Evolutionary conservation across 2,888 invertebrate genomes (phyloP).

Genomic region (Ophraella communa): DNA sequence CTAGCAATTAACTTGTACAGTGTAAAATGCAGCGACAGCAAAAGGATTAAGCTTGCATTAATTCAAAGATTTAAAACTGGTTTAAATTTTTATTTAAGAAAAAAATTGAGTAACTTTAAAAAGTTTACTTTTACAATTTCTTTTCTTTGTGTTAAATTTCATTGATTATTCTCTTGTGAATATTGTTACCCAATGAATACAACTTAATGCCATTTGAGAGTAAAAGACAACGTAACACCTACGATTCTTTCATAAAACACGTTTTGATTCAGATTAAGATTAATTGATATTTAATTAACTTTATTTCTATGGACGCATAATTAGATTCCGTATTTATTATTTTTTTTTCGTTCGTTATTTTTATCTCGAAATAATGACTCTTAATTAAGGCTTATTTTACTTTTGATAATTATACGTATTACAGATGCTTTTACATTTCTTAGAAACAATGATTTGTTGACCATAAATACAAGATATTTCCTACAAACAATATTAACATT

Average conservation of each 20-base stretch:
- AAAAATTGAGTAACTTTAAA: no score
- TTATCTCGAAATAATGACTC: slow-evolving; percentile 18
- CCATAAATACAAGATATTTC: not conserved
- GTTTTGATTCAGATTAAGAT: not conserved
- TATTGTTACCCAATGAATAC: no score
- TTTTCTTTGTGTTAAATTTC: no score
- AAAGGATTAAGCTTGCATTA: no score
- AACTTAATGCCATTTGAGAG: no score
- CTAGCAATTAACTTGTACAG: no score
- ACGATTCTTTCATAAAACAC: not conserved
- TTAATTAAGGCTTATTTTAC: slow-evolving; percentile 23
- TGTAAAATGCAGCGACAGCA: no score
- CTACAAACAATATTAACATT: not conserved
- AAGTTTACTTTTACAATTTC: no score
- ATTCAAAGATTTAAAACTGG: no score
- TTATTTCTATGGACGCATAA: not conserved
- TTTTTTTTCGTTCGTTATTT: slow-evolving; percentile 16
- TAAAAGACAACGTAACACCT: not conserved
- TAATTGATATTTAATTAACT: not conserved
- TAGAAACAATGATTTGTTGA: slow-evolving; percentile 4
- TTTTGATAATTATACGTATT: slow-evolving; percentile 7
- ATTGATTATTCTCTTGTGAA: no score
- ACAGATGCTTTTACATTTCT: slow-evolving; percentile 13
- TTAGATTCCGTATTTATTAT: not conserved
- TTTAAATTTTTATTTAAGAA: no score